phyloP scores from a whole-genome alignment of 2,888 invertebrate genomes.

The Drosophila helvetica region DNA sequence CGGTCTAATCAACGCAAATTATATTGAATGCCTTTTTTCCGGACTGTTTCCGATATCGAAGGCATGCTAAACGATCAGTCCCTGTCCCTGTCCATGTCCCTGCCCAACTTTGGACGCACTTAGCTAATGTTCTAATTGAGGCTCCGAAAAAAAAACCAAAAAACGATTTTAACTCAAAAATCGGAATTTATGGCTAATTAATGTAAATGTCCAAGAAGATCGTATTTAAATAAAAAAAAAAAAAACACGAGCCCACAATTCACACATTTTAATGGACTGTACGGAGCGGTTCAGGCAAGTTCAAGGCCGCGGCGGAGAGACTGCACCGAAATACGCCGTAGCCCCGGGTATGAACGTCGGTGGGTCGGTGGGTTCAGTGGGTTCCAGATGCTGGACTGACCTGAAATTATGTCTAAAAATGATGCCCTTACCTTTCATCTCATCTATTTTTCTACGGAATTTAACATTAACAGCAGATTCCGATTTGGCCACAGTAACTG shows the following conservation, averaged over 20 bases:
- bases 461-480: too few species aligned
- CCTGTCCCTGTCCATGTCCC: slow-evolving; percentile 54
- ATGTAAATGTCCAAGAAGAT: slow-evolving; percentile 27
- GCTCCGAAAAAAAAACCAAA: slow-evolving; percentile 9
- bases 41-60: slow-evolving; percentile 10
- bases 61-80: slow-evolving; percentile 49
- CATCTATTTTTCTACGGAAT: background rate
- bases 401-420: too few species aligned
- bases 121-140: slow-evolving; percentile 26
- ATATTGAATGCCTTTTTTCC: slow-evolving; percentile 49
- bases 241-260: slow-evolving; percentile 12
- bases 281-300: slow-evolving; percentile 31
- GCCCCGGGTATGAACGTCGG: background rate
- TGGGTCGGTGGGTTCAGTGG: too few species aligned
- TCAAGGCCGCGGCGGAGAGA: slow-evolving; percentile 26
- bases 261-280: slow-evolving; percentile 15
- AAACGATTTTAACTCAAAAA: slow-evolving; percentile 14
- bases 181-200: slow-evolving; percentile 44
- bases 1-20: slow-evolving; percentile 56
- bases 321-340: background rate
- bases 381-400: too few species aligned
- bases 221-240: slow-evolving; percentile 5
- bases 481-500: background rate
- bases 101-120: slow-evolving; percentile 27
- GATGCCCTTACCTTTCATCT: too few species aligned